Conservation (phyloP, 1,140 invertebrate species). For the Centruroides vittatus region DNA sequence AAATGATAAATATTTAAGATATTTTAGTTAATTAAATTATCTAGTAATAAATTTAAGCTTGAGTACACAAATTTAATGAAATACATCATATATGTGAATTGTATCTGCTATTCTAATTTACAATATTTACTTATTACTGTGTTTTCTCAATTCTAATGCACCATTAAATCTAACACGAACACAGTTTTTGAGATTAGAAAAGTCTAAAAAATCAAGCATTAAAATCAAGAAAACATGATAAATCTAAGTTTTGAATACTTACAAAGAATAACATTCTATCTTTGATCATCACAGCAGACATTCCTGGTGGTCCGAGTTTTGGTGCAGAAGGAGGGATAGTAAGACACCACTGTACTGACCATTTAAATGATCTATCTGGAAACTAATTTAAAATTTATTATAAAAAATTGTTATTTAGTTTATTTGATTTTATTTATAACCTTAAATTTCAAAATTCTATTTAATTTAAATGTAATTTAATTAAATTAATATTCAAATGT, state of each 20-base stretch:
- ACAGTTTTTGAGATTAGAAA: conserved; percentile 9
- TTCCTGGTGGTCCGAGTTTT: conserved; percentile 60
- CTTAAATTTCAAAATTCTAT: not conserved
- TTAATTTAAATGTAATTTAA: not conserved
- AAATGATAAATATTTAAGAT: too few relatives aligned
- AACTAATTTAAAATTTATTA: conserved; percentile 26
- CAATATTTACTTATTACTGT: too few relatives aligned
- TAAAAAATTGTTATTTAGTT: not conserved
- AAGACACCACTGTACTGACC: conserved; percentile 79
- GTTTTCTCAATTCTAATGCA: too few relatives aligned
- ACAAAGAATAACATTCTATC: conserved; percentile 83
- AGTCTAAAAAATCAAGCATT: not conserved
- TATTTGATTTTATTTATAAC: not conserved
- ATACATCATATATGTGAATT: too few relatives aligned
- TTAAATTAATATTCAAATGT: not conserved
- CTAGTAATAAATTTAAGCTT: too few relatives aligned
- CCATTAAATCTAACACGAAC: not conserved
- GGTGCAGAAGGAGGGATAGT: conserved; percentile 72
- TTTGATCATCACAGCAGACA: conserved; percentile 60
- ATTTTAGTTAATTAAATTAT: too few relatives aligned
- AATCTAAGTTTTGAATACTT: conserved; percentile 8
- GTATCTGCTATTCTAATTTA: too few relatives aligned
- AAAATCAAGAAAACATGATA: not conserved
- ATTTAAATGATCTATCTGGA: conserved; percentile 49
- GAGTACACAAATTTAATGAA: too few relatives aligned